phyloP scores from a whole-genome alignment of 2,797 vertebrate species.

The Danio kyathit region DNA sequence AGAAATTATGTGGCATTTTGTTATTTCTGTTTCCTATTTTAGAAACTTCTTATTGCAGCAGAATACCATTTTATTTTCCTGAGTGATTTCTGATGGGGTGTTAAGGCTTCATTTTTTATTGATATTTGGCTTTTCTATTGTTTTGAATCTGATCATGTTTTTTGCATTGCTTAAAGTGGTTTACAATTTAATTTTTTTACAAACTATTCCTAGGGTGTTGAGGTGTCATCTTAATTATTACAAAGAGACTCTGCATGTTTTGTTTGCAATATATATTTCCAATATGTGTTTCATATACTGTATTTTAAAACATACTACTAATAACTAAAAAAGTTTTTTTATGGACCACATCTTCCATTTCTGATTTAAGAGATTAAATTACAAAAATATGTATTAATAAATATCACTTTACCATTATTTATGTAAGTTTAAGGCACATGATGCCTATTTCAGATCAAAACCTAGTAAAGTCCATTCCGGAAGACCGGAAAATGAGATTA shows the following conservation, averaged over 20 bases:
- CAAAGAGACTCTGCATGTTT: not conserved
- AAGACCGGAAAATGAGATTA: conserved; percentile 50
- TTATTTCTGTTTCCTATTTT: not conserved
- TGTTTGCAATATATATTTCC: not conserved
- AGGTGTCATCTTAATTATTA: not conserved
- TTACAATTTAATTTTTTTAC: not conserved
- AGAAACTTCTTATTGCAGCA: not conserved
- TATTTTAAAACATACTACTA: not conserved
- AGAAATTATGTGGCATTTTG: conserved; percentile 26
- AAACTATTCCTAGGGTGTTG: not conserved
- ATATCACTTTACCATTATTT: too few species aligned
- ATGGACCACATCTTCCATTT: not conserved
- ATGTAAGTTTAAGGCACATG: not conserved
- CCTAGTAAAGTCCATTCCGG: conserved; percentile 51
- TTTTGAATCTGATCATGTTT: not conserved
- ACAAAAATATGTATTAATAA: too few species aligned
- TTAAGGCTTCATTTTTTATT: not conserved
- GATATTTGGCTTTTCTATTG: not conserved
- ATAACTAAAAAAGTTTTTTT: not conserved
- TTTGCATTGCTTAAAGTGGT: not conserved
- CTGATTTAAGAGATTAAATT: not conserved
- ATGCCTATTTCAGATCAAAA: conserved; percentile 27
- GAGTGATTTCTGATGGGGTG: not conserved
- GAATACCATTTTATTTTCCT: not conserved
- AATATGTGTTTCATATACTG: too few species aligned